Conservation (phyloP, 2,113 vertebrate species). For the Periophthalmodon schlosseri region DNA sequence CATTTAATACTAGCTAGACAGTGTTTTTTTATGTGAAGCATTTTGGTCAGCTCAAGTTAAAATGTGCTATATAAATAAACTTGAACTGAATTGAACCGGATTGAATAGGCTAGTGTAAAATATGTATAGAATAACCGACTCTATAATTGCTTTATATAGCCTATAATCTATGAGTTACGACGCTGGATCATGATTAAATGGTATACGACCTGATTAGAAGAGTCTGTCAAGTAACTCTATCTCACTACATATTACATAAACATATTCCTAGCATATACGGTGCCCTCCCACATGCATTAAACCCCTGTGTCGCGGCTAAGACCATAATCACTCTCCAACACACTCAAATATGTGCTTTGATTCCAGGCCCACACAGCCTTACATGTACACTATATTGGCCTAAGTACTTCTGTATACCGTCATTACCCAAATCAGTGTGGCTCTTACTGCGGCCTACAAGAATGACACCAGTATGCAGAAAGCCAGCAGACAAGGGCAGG, state of each 20-base stretch:
- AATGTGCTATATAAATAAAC: no score
- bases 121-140: no score
- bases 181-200: no score
- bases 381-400: slow-evolving; percentile 20
- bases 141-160: not conserved
- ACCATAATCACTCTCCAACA: slow-evolving; percentile 42
- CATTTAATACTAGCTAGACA: no score
- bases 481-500: slow-evolving; percentile 69
- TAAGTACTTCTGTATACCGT: slow-evolving; percentile 30
- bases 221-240: not conserved
- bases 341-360: slow-evolving; percentile 41
- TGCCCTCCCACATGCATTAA: slow-evolving; percentile 46
- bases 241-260: not conserved
- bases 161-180: not conserved
- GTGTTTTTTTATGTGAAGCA: no score
- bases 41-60: no score
- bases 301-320: slow-evolving; percentile 50
- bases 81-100: no score
- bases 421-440: slow-evolving; percentile 50
- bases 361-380: slow-evolving; percentile 17
- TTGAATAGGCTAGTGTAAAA: no score
- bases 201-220: not conserved
- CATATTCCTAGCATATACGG: slow-evolving; percentile 37
- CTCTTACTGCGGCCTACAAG: slow-evolving; percentile 58
- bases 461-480: slow-evolving; percentile 75